These are phyloP conservation scores for Drosophila mayri DNA, from an alignment of 1,140 invertebrate species.

Conservation along the genomic window DNA sequence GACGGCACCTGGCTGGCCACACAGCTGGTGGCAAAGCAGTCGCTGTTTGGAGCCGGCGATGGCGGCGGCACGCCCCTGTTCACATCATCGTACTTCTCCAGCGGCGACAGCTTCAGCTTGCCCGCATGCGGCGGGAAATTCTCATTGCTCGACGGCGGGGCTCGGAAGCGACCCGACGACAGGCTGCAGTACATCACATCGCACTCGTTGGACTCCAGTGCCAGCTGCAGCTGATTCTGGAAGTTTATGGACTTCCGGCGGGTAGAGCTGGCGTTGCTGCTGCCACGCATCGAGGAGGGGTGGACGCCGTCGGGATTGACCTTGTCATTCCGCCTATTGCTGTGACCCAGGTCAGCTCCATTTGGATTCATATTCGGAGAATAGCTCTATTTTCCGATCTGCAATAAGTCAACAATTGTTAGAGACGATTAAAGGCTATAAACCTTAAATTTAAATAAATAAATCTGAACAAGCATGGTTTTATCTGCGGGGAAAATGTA, in stretches of 20 bases:
- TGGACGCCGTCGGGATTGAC: slow-evolving; percentile 18
- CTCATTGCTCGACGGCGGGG: slow-evolving; percentile 70
- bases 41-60: slow-evolving; percentile 80
- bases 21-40: slow-evolving; percentile 48
- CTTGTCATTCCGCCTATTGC: slow-evolving; percentile 34
- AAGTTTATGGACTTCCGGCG: slow-evolving; percentile 60
- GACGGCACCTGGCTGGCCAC: slow-evolving; percentile 35
- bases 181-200: slow-evolving; percentile 29
- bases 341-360: slow-evolving; percentile 37
- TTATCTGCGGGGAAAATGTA: not conserved
- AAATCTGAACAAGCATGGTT: not conserved
- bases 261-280: slow-evolving; percentile 1
- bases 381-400: slow-evolving; percentile 21
- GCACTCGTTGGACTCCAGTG: slow-evolving; percentile 49
- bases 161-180: slow-evolving; percentile 62
- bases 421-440: too few species aligned
- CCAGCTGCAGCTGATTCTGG: slow-evolving; percentile 52
- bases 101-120: slow-evolving; percentile 65
- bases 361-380: slow-evolving; percentile 36
- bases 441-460: not conserved
- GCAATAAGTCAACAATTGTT: not conserved
- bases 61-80: slow-evolving; percentile 71
- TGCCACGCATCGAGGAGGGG: slow-evolving; percentile 23
- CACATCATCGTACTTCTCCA: slow-evolving; percentile 69
- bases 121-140: slow-evolving; percentile 52